Conservation (phyloP, 2,888 invertebrate genomes). For the Lasioglossum malachurum region DNA sequence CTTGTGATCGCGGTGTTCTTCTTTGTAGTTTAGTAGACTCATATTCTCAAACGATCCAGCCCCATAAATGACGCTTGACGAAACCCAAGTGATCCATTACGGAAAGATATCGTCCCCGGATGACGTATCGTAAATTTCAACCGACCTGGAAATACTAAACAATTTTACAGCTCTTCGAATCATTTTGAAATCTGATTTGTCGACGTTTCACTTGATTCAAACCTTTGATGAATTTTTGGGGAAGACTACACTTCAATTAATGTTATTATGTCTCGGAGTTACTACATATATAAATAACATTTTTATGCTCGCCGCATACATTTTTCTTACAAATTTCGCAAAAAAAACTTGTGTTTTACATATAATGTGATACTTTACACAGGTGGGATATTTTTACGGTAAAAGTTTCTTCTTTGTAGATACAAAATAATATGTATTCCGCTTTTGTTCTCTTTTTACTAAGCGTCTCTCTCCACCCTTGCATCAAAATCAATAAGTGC, state of each 20-base stretch:
- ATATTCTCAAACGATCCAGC: background rate
- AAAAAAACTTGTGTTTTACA: no score
- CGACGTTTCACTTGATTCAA: background rate
- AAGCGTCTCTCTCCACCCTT: no score
- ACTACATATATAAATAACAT: no score
- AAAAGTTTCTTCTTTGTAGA: background rate
- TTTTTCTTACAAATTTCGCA: no score
- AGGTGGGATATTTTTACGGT: background rate
- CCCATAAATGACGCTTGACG: background rate
- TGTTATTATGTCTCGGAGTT: no score
- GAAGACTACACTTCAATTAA: no score
- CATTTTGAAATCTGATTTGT: background rate
- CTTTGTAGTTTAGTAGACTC: background rate
- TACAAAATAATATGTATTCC: background rate
- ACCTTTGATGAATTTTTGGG: background rate
- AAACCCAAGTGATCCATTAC: background rate
- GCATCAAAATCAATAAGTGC: no score
- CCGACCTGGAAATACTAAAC: background rate
- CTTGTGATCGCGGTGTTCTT: constrained; percentile 14
- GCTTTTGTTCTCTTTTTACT: background rate
- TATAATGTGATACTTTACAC: no score
- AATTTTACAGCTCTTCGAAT: background rate
- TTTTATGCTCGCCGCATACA: no score
- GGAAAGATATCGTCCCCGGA: background rate
- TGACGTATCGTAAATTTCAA: background rate